These are phyloP conservation scores for Acleris laterana DNA, from an alignment of 2,888 invertebrate species.

Conservation along the genomic window DNA sequence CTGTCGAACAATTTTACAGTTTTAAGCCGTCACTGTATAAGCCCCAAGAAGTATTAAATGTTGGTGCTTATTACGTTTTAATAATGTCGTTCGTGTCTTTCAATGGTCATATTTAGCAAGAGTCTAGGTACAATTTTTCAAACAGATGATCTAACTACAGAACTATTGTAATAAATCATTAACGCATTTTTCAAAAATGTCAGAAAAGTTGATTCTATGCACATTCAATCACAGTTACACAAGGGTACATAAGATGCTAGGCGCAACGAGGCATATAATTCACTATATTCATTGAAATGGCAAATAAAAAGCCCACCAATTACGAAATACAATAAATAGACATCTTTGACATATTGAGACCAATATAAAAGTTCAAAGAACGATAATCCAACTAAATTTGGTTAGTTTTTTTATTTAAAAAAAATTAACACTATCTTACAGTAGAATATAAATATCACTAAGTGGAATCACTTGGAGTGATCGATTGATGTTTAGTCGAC, in stretches of 20 bases:
- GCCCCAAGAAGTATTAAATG: too few relatives aligned
- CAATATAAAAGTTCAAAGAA: conserved; percentile 66
- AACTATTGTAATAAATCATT: too few relatives aligned
- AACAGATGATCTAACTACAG: too few relatives aligned
- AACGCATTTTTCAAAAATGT: neutral
- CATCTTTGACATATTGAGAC: conserved; percentile 81
- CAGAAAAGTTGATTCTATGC: neutral
- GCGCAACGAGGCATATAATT: conserved; percentile 40
- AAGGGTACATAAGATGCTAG: conserved; percentile 19
- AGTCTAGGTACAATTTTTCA: too few relatives aligned
- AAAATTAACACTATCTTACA: conserved; percentile 64
- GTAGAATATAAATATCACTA: conserved; percentile 71
- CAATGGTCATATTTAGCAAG: too few relatives aligned
- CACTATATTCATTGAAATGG: conserved; percentile 47
- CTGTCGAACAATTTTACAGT: too few relatives aligned
- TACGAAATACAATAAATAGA: conserved; percentile 56
- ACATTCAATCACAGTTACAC: conserved; percentile 12
- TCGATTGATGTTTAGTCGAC: conserved; percentile 35
- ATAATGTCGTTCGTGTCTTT: too few relatives aligned
- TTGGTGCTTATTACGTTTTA: too few relatives aligned
- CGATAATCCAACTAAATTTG: conserved; percentile 70
- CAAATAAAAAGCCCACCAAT: conserved; percentile 41
- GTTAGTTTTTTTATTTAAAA: conserved; percentile 63
- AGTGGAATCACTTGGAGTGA: conserved; percentile 58
- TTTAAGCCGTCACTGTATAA: too few relatives aligned